A percentile compares a stretch with the other conserved stretches of the same genome.
Conservation (phyloP, 2,888 invertebrate genomes). For the Acanthosoma haemorrhoidale region DNA sequence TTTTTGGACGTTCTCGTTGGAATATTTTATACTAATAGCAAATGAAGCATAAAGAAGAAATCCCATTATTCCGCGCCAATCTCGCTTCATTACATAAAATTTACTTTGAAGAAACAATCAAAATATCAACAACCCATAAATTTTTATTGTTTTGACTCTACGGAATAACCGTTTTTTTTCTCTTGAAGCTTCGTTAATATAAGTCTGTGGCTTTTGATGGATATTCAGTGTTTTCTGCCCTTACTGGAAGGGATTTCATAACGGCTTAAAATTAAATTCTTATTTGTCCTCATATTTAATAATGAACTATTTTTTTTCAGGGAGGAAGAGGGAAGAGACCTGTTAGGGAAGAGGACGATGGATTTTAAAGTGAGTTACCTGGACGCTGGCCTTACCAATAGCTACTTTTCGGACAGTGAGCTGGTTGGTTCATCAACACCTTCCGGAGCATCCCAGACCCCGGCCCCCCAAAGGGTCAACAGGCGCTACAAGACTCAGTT, state of each 20-base stretch:
- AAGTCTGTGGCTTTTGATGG: background rate
- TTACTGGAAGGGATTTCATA: no score
- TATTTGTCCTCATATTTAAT: background rate
- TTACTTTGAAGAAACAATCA: no score
- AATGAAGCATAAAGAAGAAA: no score
- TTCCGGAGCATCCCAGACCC: constrained; percentile 46
- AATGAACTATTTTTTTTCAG: constrained; percentile 58
- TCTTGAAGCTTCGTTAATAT: no score
- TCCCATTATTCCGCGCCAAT: no score
- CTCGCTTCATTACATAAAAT: no score
- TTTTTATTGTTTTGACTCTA: no score
- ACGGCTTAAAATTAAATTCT: background rate
- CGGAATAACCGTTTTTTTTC: no score
- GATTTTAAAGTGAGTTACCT: constrained; percentile 98
- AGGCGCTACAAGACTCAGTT: constrained; percentile 90
- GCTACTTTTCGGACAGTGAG: constrained; percentile 83
- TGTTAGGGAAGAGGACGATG: constrained; percentile 96
- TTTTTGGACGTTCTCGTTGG: no score
- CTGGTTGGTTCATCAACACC: constrained; percentile 51
- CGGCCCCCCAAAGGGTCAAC: constrained; percentile 73
- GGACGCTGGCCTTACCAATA: constrained; percentile 85
- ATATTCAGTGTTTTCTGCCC: background rate
- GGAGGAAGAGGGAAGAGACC: constrained; percentile 97
- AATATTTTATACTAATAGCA: no score
- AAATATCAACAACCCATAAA: no score